phyloP scores from a whole-genome alignment of 2,113 vertebrate species.

The Rhinopomastus cyanomelas region DNA sequence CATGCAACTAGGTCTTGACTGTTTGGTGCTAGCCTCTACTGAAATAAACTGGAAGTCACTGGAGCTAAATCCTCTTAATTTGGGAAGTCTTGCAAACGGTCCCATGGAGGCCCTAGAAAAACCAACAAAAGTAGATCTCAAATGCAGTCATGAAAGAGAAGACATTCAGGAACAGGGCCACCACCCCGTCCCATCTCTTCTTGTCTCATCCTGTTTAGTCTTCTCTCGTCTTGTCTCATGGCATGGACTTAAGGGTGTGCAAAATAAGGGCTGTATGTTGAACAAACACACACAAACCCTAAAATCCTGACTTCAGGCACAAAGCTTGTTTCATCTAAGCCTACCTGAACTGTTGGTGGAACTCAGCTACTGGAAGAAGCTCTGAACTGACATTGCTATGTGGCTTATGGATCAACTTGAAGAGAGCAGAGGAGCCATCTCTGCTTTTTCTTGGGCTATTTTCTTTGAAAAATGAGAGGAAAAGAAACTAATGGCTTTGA shows the following conservation, averaged over 20 bases:
- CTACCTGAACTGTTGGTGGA: background rate
- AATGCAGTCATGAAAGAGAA: background rate
- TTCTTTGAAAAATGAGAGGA: background rate
- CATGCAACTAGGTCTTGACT: background rate
- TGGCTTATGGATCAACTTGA: background rate
- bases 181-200: background rate
- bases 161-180: background rate
- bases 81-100: background rate
- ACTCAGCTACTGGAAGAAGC: background rate
- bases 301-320: background rate
- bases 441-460: background rate
- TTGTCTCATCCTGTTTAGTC: no score
- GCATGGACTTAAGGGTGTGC: no score
- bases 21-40: background rate
- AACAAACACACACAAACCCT: rapidly evolving
- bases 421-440: background rate
- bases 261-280: background rate
- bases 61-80: rapidly evolving
- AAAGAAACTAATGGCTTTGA: background rate
- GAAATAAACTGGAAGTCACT: background rate
- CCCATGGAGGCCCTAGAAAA: background rate
- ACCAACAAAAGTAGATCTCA: background rate
- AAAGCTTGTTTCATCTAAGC: background rate
- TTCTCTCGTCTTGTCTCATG: no score
- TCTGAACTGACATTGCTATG: background rate